Conservation (phyloP, 2,797 vertebrate species). For the Gila robusta region DNA sequence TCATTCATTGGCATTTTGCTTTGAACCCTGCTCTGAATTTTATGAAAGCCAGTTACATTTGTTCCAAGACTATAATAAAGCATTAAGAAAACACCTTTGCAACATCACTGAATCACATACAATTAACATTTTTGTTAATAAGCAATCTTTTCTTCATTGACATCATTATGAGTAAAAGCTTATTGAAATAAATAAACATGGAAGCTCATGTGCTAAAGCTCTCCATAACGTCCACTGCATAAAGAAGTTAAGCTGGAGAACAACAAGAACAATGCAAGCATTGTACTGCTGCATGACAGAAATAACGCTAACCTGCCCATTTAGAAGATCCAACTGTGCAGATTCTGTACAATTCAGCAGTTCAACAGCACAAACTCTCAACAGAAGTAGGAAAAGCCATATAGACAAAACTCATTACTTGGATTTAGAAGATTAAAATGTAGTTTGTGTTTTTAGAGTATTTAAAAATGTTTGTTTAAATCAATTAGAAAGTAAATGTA, state of each 20-base stretch:
- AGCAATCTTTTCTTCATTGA: background rate
- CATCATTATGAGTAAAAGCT: background rate
- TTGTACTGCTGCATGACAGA: background rate
- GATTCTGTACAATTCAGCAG: background rate
- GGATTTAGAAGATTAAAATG: background rate
- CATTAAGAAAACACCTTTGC: background rate
- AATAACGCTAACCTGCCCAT: background rate
- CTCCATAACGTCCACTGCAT: background rate
- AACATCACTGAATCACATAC: background rate
- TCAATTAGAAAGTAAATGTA: background rate
- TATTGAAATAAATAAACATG: background rate
- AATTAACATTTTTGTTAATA: background rate
- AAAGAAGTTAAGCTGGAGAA: conserved; percentile 14
- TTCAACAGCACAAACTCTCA: conserved; percentile 7
- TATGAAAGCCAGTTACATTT: background rate
- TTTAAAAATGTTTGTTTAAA: background rate
- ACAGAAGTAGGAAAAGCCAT: background rate
- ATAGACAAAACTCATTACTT: background rate
- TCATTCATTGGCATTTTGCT: background rate
- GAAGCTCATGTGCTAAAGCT: conserved; percentile 2
- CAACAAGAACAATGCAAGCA: conserved; percentile 1
- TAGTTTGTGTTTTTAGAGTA: background rate
- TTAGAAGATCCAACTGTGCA: background rate
- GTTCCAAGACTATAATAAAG: background rate
- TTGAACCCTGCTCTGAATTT: background rate